These are phyloP conservation scores for Neogobius melanostomus DNA, from an alignment of 2,113 vertebrate species.

Conservation along the genomic window DNA sequence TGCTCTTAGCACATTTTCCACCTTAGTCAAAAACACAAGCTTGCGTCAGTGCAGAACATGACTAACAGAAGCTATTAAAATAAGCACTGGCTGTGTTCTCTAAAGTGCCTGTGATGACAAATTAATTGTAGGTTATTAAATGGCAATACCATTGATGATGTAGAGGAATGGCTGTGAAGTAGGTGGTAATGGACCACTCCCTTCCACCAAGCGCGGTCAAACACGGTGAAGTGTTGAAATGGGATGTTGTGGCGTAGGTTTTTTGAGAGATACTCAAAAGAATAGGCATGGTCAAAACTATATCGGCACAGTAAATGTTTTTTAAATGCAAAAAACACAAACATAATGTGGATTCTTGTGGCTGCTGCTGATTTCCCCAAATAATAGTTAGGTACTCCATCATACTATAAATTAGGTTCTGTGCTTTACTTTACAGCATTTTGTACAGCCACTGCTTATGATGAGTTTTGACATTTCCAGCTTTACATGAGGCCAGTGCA, in stretches of 20 bases:
- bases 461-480: not conserved
- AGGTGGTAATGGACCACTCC: not conserved
- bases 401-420: no score
- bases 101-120: slow-evolving; percentile 25
- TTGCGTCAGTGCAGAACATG: slow-evolving; percentile 35
- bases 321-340: no score
- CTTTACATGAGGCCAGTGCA: not conserved
- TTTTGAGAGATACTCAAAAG: not conserved
- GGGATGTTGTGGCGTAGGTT: not conserved
- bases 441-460: not conserved
- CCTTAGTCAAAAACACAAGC: not conserved
- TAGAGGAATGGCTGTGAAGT: slow-evolving; percentile 3
- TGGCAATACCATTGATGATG: slow-evolving; percentile 21
- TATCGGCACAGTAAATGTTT: no score
- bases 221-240: not conserved
- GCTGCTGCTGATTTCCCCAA: no score
- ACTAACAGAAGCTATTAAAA: slow-evolving; percentile 21
- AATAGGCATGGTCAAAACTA: no score
- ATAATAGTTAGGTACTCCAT: no score
- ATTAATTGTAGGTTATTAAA: slow-evolving; percentile 48
- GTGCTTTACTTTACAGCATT: no score
- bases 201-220: not conserved
- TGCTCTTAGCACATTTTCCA: not conserved
- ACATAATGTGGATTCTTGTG: no score
- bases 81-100: slow-evolving; percentile 14